Percentiles rank a stretch among this genome's conserved stretches.
Conservation (phyloP, 2,888 invertebrate genomes). For the Trimorus sp. region DNA sequence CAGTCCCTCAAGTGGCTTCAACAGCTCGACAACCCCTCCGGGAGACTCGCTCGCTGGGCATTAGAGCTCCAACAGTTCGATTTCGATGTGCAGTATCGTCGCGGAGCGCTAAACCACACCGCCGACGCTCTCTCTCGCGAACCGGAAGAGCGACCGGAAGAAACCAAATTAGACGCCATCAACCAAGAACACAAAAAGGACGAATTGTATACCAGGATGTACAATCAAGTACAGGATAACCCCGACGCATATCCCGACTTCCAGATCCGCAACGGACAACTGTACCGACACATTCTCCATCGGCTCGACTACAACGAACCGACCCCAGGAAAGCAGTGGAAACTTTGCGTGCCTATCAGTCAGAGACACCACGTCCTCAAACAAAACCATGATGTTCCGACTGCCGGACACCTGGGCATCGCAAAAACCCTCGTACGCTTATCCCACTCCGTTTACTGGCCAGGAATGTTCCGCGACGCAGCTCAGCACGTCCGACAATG, state of each 20-base stretch:
- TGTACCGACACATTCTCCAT: slow-evolving; percentile 10
- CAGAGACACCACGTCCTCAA: slow-evolving; percentile 27
- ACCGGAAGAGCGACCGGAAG: neutral
- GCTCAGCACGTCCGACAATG: slow-evolving; percentile 12
- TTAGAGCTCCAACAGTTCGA: slow-evolving; percentile 42
- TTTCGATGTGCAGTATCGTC: slow-evolving; percentile 14
- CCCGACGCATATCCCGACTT: neutral
- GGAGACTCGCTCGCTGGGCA: neutral
- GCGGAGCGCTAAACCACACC: slow-evolving; percentile 24
- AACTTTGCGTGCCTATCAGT: slow-evolving; percentile 43
- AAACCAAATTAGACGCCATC: neutral
- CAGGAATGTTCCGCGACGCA: slow-evolving; percentile 47
- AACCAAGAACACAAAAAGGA: neutral
- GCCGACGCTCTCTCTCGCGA: slow-evolving; percentile 55
- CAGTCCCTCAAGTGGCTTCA: slow-evolving; percentile 66
- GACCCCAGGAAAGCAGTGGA: slow-evolving; percentile 39
- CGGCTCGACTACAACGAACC: slow-evolving; percentile 6
- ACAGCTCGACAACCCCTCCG: slow-evolving; percentile 49
- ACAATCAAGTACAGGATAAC: neutral
- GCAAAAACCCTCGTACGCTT: slow-evolving; percentile 49
- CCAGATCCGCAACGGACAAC: neutral
- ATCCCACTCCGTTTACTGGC: slow-evolving; percentile 53
- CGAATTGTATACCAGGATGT: neutral
- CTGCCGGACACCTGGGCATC: slow-evolving; percentile 28
- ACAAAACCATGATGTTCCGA: slow-evolving; percentile 56